phyloP scores from a whole-genome alignment of 2,888 invertebrate genomes.

The Heliconius hortense region DNA sequence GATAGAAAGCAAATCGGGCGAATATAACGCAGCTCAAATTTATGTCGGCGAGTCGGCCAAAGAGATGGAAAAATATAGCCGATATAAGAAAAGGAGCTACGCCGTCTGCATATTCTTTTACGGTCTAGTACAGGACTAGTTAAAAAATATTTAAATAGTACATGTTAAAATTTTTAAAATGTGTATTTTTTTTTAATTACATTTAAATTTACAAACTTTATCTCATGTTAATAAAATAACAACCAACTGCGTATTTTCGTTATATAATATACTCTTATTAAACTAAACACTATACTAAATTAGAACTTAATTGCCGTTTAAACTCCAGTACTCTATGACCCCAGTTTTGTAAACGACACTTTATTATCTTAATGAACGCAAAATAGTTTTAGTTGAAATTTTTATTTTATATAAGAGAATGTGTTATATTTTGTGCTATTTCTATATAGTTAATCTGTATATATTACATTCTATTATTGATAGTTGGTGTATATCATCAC shows the following conservation, averaged over 20 bases:
- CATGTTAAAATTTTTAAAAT: too few relatives aligned
- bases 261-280: slow-evolving; percentile 17
- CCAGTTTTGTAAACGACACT: slow-evolving; percentile 31
- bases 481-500: too few relatives aligned
- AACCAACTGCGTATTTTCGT: slow-evolving; percentile 1
- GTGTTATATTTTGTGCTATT: too few relatives aligned
- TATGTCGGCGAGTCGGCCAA: slow-evolving; percentile 49
- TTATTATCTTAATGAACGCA: slow-evolving; percentile 31
- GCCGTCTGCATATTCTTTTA: slow-evolving; percentile 25
- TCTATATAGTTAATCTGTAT: too few relatives aligned
- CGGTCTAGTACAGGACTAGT: neutral
- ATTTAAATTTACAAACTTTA: neutral
- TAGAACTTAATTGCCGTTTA: slow-evolving; percentile 30
- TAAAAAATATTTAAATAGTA: neutral
- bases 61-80: slow-evolving; percentile 60
- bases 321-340: slow-evolving; percentile 24
- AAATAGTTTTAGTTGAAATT: slow-evolving; percentile 11
- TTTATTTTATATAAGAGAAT: neutral
- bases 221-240: neutral
- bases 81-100: slow-evolving; percentile 56
- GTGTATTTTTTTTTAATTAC: too few relatives aligned
- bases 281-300: slow-evolving; percentile 29
- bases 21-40: slow-evolving; percentile 46
- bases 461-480: too few relatives aligned
- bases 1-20: slow-evolving; percentile 51